These are phyloP conservation scores for Pollimyrus isidori DNA, from an alignment of 2,113 vertebrate species.

Conservation along the genomic window DNA sequence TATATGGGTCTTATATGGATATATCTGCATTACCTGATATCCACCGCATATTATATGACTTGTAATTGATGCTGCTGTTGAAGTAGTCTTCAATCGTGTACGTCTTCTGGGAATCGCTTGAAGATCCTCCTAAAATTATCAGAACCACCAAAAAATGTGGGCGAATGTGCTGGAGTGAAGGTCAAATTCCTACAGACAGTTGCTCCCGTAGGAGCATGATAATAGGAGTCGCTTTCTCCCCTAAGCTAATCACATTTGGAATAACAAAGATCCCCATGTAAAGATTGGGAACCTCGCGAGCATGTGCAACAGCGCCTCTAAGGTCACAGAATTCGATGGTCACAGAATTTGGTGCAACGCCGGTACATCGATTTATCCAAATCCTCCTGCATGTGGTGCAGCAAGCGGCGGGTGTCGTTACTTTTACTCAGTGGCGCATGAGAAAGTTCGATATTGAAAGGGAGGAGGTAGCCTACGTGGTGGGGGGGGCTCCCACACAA, in stretches of 20 bases:
- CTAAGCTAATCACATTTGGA: not conserved
- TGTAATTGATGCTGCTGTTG: slow-evolving; percentile 69
- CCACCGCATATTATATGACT: slow-evolving; percentile 76
- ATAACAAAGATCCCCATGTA: not conserved
- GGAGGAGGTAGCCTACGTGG: too few species aligned
- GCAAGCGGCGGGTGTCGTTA: not conserved
- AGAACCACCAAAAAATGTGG: not conserved
- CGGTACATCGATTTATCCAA: not conserved
- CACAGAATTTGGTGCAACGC: too few species aligned
- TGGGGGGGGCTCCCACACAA: not conserved
- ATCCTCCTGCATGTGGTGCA: not conserved
- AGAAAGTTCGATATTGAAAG: not conserved
- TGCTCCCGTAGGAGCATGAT: not conserved
- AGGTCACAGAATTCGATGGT: too few species aligned
- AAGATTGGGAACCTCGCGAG: too few species aligned
- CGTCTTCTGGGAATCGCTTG: slow-evolving; percentile 6
- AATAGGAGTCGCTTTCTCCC: not conserved
- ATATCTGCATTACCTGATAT: slow-evolving; percentile 72
- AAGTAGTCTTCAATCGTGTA: slow-evolving; percentile 80
- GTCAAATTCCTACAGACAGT: not conserved
- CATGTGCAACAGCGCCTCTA: too few species aligned
- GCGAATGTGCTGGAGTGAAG: not conserved
- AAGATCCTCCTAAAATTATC: slow-evolving; percentile 34
- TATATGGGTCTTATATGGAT: not conserved
- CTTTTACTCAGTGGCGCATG: not conserved